Conservation (phyloP, 2,888 invertebrate genomes). For the Eumacrocentrus americanus region DNA sequence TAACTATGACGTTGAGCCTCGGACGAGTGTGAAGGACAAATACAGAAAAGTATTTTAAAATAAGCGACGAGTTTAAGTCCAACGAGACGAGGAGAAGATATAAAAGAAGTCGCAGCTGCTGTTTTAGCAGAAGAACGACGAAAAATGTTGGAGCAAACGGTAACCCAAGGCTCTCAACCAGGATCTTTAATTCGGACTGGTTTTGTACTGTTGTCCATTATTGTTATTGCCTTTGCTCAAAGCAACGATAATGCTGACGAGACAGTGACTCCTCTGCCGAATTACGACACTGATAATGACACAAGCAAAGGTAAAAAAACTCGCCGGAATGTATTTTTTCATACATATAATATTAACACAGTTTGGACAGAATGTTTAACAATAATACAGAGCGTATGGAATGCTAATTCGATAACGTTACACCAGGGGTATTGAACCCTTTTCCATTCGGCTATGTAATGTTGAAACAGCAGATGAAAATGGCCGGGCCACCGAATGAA, state of each 20-base stretch:
- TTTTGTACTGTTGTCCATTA: slow-evolving; percentile 17
- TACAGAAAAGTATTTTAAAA: not conserved
- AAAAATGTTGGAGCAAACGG: slow-evolving; percentile 52
- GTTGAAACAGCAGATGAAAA: not conserved
- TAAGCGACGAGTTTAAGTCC: no score
- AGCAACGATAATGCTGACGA: slow-evolving; percentile 10
- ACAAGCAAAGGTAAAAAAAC: slow-evolving; percentile 17
- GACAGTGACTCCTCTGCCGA: not conserved
- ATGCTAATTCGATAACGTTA: not conserved
- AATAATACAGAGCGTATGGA: not conserved
- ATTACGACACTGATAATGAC: slow-evolving; percentile 10
- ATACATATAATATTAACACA: not conserved
- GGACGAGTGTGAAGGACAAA: not conserved
- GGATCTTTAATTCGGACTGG: not conserved
- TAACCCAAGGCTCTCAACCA: slow-evolving; percentile 39
- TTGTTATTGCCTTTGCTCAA: slow-evolving; percentile 9
- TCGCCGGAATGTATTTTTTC: not conserved
- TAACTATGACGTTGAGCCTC: not conserved
- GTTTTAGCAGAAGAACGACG: not conserved
- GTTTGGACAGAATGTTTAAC: not conserved
- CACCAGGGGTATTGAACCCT: not conserved
- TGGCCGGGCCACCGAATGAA: slow-evolving; percentile 12
- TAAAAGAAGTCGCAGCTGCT: not conserved
- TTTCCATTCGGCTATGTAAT: not conserved
- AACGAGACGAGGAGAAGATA: not conserved